phyloP scores from a whole-genome alignment of 1,140 invertebrate species.

The Drepana arcuata region DNA sequence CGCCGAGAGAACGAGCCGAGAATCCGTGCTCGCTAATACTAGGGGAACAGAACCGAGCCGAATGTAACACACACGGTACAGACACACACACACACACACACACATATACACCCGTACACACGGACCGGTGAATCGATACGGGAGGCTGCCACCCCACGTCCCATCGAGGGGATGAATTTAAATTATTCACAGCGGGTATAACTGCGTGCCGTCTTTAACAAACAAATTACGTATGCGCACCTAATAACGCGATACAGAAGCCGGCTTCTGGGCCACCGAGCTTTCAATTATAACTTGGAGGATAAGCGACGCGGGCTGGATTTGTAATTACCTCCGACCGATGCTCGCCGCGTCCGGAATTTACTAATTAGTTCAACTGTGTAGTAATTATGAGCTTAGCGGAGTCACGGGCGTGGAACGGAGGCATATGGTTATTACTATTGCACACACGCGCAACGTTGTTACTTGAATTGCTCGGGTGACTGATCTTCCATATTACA shows the following conservation, averaged over 20 bases:
- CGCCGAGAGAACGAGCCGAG: slow-evolving; percentile 43
- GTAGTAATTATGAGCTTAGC: slow-evolving; percentile 31
- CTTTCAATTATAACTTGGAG: slow-evolving; percentile 64
- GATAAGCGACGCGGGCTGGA: slow-evolving; percentile 44
- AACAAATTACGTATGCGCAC: slow-evolving; percentile 69
- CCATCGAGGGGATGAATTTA: slow-evolving; percentile 62
- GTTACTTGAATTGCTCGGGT: no score
- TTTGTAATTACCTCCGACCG: slow-evolving; percentile 40
- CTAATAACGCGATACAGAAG: slow-evolving; percentile 62
- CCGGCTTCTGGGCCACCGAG: slow-evolving; percentile 49
- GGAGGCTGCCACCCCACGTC: slow-evolving; percentile 36
- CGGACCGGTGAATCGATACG: slow-evolving; percentile 48
- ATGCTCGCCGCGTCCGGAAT: slow-evolving; percentile 28
- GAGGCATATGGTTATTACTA: no score
- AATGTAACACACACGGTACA: slow-evolving; percentile 30
- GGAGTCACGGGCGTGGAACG: slow-evolving; percentile 21
- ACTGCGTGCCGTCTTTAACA: slow-evolving; percentile 68
- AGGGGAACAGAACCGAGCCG: slow-evolving; percentile 37
- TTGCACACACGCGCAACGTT: no score
- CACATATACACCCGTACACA: slow-evolving; percentile 23
- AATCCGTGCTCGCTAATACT: slow-evolving; percentile 47
- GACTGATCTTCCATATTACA: no score
- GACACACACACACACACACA: slow-evolving; percentile 22
- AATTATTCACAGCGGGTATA: slow-evolving; percentile 68
- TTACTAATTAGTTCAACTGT: slow-evolving; percentile 43